Percentiles rank a stretch among this genome's conserved stretches.
phyloP scores from a whole-genome alignment of 2,113 vertebrate species.

The Prolemur simus region DNA sequence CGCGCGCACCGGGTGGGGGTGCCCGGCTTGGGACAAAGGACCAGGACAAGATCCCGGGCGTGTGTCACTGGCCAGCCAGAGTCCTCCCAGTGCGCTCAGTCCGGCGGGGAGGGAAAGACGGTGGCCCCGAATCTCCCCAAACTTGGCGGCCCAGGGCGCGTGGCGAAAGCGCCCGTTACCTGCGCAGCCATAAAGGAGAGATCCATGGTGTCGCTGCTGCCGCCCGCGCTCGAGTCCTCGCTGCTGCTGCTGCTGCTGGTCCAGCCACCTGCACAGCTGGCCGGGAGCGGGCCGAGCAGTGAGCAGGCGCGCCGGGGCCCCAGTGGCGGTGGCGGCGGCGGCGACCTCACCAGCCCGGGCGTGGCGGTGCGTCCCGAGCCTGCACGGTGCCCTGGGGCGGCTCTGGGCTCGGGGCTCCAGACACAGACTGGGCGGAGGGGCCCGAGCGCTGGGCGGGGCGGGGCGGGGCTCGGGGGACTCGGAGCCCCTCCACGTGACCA shows the following conservation, averaged over 20 bases:
- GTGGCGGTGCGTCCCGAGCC: not conserved
- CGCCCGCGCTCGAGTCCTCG: slow-evolving; percentile 43
- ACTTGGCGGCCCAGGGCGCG: not conserved
- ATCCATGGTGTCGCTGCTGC: slow-evolving; percentile 88
- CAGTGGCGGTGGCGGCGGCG: slow-evolving; percentile 29
- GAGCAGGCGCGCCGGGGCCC: slow-evolving; percentile 25
- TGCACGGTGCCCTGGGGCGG: accelerated
- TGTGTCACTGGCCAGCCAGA: not conserved
- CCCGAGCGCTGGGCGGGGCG: not conserved
- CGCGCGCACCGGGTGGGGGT: slow-evolving; percentile 31
- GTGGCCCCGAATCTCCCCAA: not conserved
- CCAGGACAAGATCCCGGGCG: no score
- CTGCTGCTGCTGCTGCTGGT: not conserved
- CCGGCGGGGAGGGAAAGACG: not conserved
- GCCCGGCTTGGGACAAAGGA: slow-evolving; percentile 57
- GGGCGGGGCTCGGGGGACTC: not conserved
- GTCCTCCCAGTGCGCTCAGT: not conserved
- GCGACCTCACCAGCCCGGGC: slow-evolving; percentile 40
- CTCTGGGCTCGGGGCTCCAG: not conserved
- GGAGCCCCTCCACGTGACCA: slow-evolving; percentile 53
- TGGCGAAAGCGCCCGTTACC: slow-evolving; percentile 81
- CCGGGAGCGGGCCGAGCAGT: not conserved
- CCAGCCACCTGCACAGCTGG: not conserved
- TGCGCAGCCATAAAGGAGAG: slow-evolving; percentile 97
- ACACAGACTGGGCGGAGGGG: not conserved